Evolutionary conservation across 1,140 invertebrate genomes (phyloP), one percentile per base, ranked within the genome.

Genomic region (Elysia chlorotica): DNA sequence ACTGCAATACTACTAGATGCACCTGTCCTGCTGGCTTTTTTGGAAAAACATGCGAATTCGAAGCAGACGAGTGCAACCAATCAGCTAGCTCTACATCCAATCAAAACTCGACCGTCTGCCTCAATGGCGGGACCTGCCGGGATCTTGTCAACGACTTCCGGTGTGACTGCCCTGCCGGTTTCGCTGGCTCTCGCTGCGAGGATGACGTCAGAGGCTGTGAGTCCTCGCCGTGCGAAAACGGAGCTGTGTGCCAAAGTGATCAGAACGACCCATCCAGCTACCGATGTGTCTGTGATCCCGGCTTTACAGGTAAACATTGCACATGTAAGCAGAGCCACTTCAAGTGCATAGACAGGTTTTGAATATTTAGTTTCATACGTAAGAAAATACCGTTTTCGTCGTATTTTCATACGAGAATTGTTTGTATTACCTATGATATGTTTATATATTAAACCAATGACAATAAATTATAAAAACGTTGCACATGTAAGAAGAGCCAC

Each of bases 151-250:
- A 78, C 54, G 74, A 62, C 6, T 82, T 75, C 30, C 54, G 25
- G 2, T 83, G 82, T 73, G 63, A 31, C 21, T 83, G 82, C 73
- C 38, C 66, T 0, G 28, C 62, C 37, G 79, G 79, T 30, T 79
- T 38, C 56, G 73, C 90, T 5, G 95, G 95, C 5, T 71, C 23
- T 0, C 56, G 30, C 2, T 84, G 81, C 76, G 71, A 75, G 17
- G 33, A 68, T 4, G 76, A 81, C 68, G 77, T 79, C 5, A 62
- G 78, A 48, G 79, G 81, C 56, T 83, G 81, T 48, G 33, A 35
- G 28, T 35, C 62, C 10, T 66, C 74, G 21, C 76, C 75, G 2
- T 81, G 80, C 53, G 74, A 75, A 56, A 77, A 75, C 54, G 56
- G 53, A 1, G 72, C 53, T 23, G 31, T 21, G 35, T 78, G 71